Conservation (phyloP, 2,113 vertebrate species). For the Stegostoma tigrinum region DNA sequence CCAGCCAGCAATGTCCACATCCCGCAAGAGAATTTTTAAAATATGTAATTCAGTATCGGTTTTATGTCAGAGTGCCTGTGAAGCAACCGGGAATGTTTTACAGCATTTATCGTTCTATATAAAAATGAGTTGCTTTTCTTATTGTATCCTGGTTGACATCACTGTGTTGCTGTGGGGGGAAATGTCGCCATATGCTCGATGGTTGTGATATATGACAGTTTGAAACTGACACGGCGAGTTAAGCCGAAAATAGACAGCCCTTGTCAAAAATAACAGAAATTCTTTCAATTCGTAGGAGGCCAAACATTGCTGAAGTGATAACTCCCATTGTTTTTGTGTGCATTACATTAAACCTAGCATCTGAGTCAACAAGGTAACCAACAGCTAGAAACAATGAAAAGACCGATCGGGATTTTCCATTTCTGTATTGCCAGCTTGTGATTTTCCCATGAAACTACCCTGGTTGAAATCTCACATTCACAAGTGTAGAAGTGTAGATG, state of each 20-base stretch:
- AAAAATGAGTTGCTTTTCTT: neutral
- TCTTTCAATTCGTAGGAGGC: neutral
- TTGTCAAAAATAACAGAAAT: constrained; percentile 28
- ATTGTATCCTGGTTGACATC: neutral
- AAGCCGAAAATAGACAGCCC: constrained; percentile 5
- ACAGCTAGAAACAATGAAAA: neutral
- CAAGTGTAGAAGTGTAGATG: neutral
- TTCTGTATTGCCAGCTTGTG: neutral
- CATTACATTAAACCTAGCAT: neutral
- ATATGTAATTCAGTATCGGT: neutral
- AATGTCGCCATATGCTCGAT: constrained; percentile 1
- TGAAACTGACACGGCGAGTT: neutral
- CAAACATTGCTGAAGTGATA: constrained; percentile 21
- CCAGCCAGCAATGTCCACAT: no score
- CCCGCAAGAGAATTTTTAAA: no score
- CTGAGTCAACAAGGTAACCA: neutral
- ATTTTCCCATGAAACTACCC: neutral
- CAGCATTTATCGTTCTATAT: neutral
- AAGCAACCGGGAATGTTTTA: neutral
- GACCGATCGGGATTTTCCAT: neutral
- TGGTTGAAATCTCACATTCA: neutral
- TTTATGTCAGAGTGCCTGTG: neutral
- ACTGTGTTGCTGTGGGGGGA: neutral
- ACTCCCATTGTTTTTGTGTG: neutral
- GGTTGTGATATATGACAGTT: constrained; percentile 1